Percentiles rank a stretch among this genome's conserved stretches.
Evolutionary conservation across 2,113 vertebrate genomes (phyloP).

Genomic region (Natator depressus): DNA sequence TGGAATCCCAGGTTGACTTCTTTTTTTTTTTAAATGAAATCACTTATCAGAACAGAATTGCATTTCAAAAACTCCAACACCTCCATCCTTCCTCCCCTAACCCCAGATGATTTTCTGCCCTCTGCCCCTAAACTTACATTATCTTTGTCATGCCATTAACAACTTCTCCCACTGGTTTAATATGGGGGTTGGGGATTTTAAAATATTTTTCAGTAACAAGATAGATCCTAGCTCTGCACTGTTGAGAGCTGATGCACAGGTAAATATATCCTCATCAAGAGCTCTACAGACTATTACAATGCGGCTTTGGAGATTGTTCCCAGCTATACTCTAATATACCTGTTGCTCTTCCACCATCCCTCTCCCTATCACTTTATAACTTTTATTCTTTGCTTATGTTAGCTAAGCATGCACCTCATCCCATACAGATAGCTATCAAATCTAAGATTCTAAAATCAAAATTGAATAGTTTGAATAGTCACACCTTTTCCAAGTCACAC

Average conservation of each 20-base stretch:
- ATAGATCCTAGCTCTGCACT: background rate
- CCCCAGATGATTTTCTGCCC: background rate
- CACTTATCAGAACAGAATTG: background rate
- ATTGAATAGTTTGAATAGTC: background rate
- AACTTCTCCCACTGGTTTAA: background rate
- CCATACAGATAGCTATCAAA: background rate
- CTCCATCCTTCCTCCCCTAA: background rate
- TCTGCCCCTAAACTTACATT: background rate
- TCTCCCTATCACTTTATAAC: background rate
- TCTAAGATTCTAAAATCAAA: conserved; percentile 26
- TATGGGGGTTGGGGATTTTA: background rate
- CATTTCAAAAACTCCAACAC: background rate
- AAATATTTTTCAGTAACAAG: background rate
- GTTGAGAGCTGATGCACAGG: background rate
- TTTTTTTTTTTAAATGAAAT: background rate
- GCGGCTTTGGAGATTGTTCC: background rate
- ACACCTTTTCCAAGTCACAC: background rate
- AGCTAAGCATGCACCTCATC: background rate
- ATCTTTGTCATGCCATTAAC: background rate
- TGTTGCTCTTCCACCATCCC: background rate
- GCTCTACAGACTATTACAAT: background rate
- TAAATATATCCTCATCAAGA: background rate
- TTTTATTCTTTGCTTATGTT: background rate
- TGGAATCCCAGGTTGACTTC: background rate
- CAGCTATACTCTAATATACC: background rate